Conservation (phyloP, 2,113 vertebrate species). For the Lanius ludovicianus region DNA sequence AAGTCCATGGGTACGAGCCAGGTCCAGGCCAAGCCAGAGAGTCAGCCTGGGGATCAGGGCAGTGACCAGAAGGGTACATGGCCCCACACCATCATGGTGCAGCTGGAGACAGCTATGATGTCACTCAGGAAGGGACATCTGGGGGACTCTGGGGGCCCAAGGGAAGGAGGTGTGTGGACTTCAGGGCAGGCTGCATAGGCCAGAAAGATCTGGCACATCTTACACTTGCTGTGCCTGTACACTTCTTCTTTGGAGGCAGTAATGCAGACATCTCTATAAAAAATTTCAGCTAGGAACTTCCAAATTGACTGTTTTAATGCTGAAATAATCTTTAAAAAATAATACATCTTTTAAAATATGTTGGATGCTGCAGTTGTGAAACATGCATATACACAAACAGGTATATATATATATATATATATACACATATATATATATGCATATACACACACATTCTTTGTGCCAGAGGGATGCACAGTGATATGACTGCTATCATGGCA, state of each 20-base stretch:
- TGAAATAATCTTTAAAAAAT: neutral
- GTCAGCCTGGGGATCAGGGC: neutral
- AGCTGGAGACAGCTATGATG: neutral
- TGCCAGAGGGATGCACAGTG: neutral
- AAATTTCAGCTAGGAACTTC: neutral
- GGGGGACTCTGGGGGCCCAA: no score
- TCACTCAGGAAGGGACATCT: neutral
- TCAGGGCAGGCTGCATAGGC: neutral
- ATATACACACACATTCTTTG: neutral
- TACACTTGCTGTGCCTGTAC: neutral
- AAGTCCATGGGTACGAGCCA: neutral
- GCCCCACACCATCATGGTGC: neutral
- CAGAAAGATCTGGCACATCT: neutral
- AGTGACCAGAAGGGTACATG: neutral
- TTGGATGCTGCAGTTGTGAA: neutral
- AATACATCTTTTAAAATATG: neutral
- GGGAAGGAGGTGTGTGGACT: neutral
- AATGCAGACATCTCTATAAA: neutral
- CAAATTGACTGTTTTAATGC: neutral
- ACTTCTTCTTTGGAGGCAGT: neutral
- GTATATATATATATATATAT: neutral
- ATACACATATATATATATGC: no score
- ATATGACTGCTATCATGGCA: neutral
- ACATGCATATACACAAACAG: neutral
- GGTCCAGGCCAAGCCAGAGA: neutral